phyloP scores from a whole-genome alignment of 2,797 vertebrate species.

The Pangasius krempfi region DNA sequence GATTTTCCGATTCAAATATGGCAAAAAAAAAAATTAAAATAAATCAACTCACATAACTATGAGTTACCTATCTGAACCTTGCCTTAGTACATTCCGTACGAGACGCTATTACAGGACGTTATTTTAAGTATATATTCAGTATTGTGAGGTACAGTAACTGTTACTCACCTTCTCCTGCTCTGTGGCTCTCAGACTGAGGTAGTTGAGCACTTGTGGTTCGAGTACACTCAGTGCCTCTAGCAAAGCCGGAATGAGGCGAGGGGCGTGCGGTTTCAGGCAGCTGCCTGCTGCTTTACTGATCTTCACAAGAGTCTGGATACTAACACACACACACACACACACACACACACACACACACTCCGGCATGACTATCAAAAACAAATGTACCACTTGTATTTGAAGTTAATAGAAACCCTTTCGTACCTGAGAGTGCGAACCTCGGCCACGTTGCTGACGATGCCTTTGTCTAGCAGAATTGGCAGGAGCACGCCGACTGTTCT shows the following conservation, averaged over 20 bases:
- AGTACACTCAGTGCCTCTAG: constrained; percentile 92
- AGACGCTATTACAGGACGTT: too few relatives aligned
- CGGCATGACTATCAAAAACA: not conserved
- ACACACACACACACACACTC: constrained; percentile 18
- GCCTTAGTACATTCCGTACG: not conserved
- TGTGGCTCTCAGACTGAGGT: constrained; percentile 93
- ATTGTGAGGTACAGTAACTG: not conserved
- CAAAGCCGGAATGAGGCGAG: constrained; percentile 91
- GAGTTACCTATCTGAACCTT: not conserved
- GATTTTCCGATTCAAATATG: not conserved
- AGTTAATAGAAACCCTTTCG: constrained; percentile 17
- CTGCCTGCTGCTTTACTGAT: constrained; percentile 95
- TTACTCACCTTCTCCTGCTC: constrained; percentile 92
- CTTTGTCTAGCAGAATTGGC: constrained; percentile 92
- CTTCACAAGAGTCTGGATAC: constrained; percentile 97
- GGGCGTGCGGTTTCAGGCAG: constrained; percentile 90
- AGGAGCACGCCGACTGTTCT: constrained; percentile 86
- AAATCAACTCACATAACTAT: not conserved
- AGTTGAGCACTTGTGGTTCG: constrained; percentile 97
- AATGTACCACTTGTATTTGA: too few relatives aligned
- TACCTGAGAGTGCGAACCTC: constrained; percentile 97
- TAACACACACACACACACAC: constrained; percentile 58
- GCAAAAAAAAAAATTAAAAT: not conserved
- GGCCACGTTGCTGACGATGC: constrained; percentile 90
- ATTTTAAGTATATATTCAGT: not conserved